Percentiles rank a stretch among this genome's conserved stretches.
These are phyloP conservation scores for Cheirogaleus major DNA, from an alignment of 2,797 vertebrate genomes.

Conservation along the genomic window DNA sequence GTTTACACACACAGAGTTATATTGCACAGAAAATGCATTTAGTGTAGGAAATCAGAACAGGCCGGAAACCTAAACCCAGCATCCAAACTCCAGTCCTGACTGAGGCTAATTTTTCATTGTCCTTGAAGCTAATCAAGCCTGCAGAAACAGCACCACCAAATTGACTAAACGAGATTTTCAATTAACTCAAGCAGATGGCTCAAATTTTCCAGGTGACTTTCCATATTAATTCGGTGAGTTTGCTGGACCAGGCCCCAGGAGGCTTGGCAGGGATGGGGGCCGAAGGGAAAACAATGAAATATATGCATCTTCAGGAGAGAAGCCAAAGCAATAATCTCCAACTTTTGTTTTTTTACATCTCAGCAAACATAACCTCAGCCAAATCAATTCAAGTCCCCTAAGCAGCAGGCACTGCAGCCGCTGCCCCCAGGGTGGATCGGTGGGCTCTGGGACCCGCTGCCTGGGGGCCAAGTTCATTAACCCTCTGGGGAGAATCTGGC, in stretches of 20 bases:
- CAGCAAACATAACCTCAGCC: background rate
- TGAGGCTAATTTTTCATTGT: slow-evolving; percentile 63
- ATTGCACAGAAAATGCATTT: rapidly evolving
- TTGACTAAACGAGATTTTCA: slow-evolving; percentile 68
- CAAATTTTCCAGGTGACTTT: slow-evolving; percentile 75
- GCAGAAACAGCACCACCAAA: slow-evolving; percentile 59
- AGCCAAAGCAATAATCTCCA: background rate
- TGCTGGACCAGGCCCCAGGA: slow-evolving; percentile 33
- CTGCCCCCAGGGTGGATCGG: rapidly evolving
- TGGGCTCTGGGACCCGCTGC: background rate
- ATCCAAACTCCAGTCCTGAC: background rate
- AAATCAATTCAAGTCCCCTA: rapidly evolving
- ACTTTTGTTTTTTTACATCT: background rate
- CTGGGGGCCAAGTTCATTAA: background rate
- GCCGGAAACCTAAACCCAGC: background rate
- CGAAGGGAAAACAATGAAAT: background rate
- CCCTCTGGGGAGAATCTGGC: too few relatives aligned
- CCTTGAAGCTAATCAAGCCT: slow-evolving; percentile 69
- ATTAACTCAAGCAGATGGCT: slow-evolving; percentile 74
- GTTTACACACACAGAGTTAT: rapidly evolving
- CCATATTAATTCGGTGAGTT: slow-evolving; percentile 36
- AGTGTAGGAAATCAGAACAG: background rate
- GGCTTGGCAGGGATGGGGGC: background rate
- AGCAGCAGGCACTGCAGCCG: rapidly evolving
- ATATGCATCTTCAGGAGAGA: background rate